A percentile compares a stretch with the other conserved stretches of the same genome.
phyloP scores from a whole-genome alignment of 2,113 vertebrate species.

The Neogale vison region DNA sequence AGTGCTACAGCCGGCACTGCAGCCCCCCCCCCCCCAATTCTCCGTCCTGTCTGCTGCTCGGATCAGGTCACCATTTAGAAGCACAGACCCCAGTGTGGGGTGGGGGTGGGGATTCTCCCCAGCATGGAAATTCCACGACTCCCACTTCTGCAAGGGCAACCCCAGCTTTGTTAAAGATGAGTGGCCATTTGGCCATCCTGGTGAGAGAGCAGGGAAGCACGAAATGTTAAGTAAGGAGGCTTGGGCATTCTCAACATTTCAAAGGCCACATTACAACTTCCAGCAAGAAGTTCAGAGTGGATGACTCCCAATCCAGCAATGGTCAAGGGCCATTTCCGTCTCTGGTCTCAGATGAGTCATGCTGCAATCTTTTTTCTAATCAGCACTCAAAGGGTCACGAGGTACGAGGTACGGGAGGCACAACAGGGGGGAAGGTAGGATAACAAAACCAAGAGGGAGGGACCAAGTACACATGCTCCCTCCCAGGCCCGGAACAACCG shows the following conservation, averaged over 20 bases:
- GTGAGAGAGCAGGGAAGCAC: background rate
- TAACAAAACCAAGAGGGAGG: background rate
- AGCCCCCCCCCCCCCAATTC: background rate
- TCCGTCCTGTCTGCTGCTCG: background rate
- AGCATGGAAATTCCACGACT: background rate
- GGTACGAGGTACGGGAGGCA: background rate
- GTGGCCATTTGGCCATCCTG: background rate
- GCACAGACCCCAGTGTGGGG: background rate
- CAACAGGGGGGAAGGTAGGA: background rate
- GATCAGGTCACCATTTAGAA: background rate
- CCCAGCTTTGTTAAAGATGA: background rate
- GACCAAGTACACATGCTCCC: background rate
- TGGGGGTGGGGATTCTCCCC: background rate
- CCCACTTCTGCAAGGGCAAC: background rate
- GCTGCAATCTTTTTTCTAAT: background rate
- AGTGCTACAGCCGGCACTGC: background rate
- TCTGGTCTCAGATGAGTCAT: background rate
- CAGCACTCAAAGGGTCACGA: background rate
- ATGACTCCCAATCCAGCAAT: background rate
- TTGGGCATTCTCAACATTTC: background rate
- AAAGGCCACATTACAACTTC: background rate
- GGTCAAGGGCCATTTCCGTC: conserved; percentile 42
- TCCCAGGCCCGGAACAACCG: background rate
- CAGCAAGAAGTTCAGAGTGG: background rate
- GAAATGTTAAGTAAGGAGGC: background rate